Base-by-base conservation (phyloP, 30 jellyfish, hydroid and myxozoan species). In the Turritopsis dohrnii region DNA sequence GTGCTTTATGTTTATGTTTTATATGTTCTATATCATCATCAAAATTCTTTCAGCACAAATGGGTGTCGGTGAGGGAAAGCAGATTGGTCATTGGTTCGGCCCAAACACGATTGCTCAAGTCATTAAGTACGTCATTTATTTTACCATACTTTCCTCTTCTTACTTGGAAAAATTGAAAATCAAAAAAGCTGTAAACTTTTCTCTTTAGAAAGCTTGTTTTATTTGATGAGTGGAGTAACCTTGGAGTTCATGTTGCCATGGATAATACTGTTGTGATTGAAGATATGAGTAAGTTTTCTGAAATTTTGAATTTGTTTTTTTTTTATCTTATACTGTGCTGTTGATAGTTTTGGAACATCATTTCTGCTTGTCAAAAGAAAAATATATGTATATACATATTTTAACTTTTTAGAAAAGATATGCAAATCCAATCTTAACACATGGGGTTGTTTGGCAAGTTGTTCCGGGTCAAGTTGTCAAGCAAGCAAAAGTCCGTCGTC, bases 21-120 rank as follows among this genome's bases (percentile, higher is more conserved):
- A 3, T 41, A 41, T 41, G 9, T 41, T 41, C 5, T 41, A 5
- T 3, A 41, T 41, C 60, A 13, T 41, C 60, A 41, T 7, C 30
- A 1, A n/a, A 1, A 26, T 28, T 80, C 0, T 87, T 81, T 22
- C 85, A 94, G 99, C 99, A 22, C 99, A 94, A 83, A 94, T 94
- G 99, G 99, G 99, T 66, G 99, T 94, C 0, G 96, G 99, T 52
- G 99, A 94, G 79, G 99, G 99, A 27, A 94, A 94, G 74, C 93
- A 88, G 73, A 89, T 94, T 31, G 99, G 99, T 31, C 99, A 94
- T 31, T 94, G 99, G 99, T 94, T 94, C 81, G 99, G 99, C 1
- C 99, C 99, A 77, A 94, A 94, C 74, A 94, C 99, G 1, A 86
- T 94, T 28, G 95, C 99, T 5, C 99, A 94, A 84, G 99, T 94